Conservation (phyloP, 2,888 invertebrate genomes). For the Osmoderma eremita region DNA sequence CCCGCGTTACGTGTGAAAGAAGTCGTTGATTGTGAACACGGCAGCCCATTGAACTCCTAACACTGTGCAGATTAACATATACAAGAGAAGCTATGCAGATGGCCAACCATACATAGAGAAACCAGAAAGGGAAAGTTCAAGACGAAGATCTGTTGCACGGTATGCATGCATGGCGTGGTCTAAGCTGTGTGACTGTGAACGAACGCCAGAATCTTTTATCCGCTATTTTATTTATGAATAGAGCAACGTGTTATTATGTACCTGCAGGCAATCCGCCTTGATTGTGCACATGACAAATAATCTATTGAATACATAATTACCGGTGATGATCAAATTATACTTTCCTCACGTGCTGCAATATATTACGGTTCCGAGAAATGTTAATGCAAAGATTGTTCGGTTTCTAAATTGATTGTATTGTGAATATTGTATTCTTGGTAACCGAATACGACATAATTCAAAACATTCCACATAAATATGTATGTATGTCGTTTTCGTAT, state of each 20-base stretch:
- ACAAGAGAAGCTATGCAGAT: constrained; percentile 39
- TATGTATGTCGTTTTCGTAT: neutral
- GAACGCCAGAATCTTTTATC: constrained; percentile 32
- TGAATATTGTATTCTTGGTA: constrained; percentile 6
- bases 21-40: constrained; percentile 53
- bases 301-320: constrained; percentile 30
- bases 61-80: constrained; percentile 53
- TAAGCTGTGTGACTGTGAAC: constrained; percentile 16
- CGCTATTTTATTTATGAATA: constrained; percentile 26
- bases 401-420: constrained; percentile 23
- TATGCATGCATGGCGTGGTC: constrained; percentile 8
- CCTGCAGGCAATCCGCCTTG: constrained; percentile 15
- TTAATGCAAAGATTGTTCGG: constrained; percentile 3
- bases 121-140: constrained; percentile 32
- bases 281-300: constrained; percentile 30
- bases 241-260: constrained; percentile 26
- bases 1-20: constrained; percentile 50
- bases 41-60: constrained; percentile 52
- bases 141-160: constrained; percentile 29
- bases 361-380: constrained; percentile 22
- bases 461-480: neutral
- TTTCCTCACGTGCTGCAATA: constrained; percentile 18
- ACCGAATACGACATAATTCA: neutral
- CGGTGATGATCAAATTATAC: constrained; percentile 31
- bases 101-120: constrained; percentile 31